These are phyloP conservation scores for Junonia oenone DNA, from an alignment of 2,888 invertebrate genomes.

Conservation along the genomic window DNA sequence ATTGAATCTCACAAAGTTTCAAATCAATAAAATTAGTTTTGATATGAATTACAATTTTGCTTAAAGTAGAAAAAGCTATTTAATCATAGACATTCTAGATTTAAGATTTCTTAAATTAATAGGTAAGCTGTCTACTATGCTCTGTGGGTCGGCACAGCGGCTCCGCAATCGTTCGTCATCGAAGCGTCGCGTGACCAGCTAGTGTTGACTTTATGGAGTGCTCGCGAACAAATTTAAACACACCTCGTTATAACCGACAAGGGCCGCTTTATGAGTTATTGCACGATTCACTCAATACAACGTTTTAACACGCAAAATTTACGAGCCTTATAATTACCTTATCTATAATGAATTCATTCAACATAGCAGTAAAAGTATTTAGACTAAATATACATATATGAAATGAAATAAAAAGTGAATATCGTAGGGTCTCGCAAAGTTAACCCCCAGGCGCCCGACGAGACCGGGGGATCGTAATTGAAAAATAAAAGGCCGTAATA, in stretches of 20 bases:
- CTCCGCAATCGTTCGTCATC: conserved; percentile 45
- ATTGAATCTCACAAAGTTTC: no score
- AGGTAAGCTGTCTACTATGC: neutral
- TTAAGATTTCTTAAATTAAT: no score
- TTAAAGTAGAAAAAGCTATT: no score
- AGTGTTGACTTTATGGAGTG: conserved; percentile 72
- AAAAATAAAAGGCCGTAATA: conserved; percentile 79
- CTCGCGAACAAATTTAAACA: conserved; percentile 45
- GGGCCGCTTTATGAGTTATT: conserved; percentile 32
- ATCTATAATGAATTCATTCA: neutral
- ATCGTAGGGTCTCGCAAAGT: conserved; percentile 51
- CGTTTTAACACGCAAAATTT: conserved; percentile 24
- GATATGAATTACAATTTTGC: no score
- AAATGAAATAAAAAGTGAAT: conserved; percentile 31
- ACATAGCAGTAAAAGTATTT: conserved; percentile 3
- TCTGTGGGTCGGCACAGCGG: conserved; percentile 21
- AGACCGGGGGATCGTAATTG: conserved; percentile 69
- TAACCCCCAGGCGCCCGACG: conserved; percentile 64
- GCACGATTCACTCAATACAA: conserved; percentile 23
- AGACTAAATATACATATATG: conserved; percentile 11
- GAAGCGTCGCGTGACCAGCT: conserved; percentile 59
- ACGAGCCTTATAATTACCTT: neutral
- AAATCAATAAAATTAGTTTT: no score
- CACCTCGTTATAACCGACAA: conserved; percentile 36
- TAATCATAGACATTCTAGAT: no score